Evolutionary conservation across 2,113 vertebrate genomes (phyloP).

Genomic region (Pitta sordida): DNA sequence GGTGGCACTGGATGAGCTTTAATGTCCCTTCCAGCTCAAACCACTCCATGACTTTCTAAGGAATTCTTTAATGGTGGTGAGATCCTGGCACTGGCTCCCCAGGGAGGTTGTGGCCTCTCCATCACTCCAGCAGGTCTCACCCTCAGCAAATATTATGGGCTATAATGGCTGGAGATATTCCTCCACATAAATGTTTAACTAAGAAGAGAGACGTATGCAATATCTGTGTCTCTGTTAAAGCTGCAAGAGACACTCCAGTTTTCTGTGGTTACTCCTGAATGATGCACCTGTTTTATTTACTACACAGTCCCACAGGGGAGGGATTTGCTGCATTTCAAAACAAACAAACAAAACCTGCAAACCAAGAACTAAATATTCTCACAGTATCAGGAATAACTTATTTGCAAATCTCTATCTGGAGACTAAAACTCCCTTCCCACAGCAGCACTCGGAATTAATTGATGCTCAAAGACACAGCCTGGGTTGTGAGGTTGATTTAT

Average conservation of each 20-base stretch:
- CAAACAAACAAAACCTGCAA: not conserved
- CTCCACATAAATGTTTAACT: rapidly evolving
- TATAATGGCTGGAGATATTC: rapidly evolving
- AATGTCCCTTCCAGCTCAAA: too few relatives aligned
- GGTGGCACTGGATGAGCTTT: too few relatives aligned
- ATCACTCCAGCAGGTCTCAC: not conserved
- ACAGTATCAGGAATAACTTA: not conserved
- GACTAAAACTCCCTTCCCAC: not conserved
- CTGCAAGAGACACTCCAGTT: not conserved
- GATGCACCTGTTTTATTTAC: not conserved
- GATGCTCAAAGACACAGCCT: not conserved
- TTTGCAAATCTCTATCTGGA: not conserved
- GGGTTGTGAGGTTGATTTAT: not conserved
- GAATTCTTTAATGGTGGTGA: not conserved
- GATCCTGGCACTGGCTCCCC: not conserved
- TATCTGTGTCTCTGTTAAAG: not conserved
- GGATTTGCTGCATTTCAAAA: not conserved
- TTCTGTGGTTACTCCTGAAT: not conserved
- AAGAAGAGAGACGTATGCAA: not conserved
- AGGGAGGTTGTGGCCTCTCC: not conserved
- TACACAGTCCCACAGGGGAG: not conserved
- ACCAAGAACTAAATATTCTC: not conserved
- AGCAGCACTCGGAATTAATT: not conserved
- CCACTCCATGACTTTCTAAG: too few relatives aligned
- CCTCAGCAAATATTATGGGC: not conserved